Evolutionary conservation across 2,888 invertebrate genomes (phyloP).

Genomic region (Melipona bicolor): DNA sequence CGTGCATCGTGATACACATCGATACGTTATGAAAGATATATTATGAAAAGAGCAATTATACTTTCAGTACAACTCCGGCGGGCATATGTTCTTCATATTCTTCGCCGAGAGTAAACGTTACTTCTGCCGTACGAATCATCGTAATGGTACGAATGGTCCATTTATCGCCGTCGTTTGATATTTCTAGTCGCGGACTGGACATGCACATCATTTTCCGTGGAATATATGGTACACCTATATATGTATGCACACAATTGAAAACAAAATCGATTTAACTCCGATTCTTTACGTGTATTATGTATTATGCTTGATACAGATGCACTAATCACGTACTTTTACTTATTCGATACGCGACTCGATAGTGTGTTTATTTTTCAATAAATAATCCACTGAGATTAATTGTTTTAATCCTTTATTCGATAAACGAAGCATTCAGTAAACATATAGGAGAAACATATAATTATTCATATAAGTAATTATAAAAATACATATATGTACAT

Average conservation of each 20-base stretch:
- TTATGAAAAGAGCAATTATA: slow-evolving; percentile 62
- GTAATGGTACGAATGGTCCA: slow-evolving; percentile 87
- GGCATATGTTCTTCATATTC: slow-evolving; percentile 89
- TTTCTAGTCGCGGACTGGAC: slow-evolving; percentile 87
- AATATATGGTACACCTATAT: slow-evolving; percentile 87
- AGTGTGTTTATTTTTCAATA: slow-evolving; percentile 11
- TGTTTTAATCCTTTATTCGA: slow-evolving; percentile 25
- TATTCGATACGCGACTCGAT: neutral
- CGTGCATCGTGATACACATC: too few relatives aligned
- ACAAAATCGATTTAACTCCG: neutral
- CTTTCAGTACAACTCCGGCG: slow-evolving; percentile 85
- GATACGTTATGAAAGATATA: neutral
- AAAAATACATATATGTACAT: neutral
- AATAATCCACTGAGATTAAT: slow-evolving; percentile 9
- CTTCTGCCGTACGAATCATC: slow-evolving; percentile 85
- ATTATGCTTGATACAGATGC: neutral
- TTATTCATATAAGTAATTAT: neutral
- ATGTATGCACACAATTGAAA: slow-evolving; percentile 2
- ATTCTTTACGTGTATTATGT: neutral
- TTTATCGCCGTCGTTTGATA: slow-evolving; percentile 85
- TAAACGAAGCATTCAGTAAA: slow-evolving; percentile 4
- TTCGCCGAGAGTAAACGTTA: slow-evolving; percentile 86
- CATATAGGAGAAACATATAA: neutral
- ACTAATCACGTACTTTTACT: neutral
- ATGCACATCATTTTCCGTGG: slow-evolving; percentile 88